Evolutionary conservation across 2,888 invertebrate genomes (phyloP).

Genomic region (Druceiella hillmani): DNA sequence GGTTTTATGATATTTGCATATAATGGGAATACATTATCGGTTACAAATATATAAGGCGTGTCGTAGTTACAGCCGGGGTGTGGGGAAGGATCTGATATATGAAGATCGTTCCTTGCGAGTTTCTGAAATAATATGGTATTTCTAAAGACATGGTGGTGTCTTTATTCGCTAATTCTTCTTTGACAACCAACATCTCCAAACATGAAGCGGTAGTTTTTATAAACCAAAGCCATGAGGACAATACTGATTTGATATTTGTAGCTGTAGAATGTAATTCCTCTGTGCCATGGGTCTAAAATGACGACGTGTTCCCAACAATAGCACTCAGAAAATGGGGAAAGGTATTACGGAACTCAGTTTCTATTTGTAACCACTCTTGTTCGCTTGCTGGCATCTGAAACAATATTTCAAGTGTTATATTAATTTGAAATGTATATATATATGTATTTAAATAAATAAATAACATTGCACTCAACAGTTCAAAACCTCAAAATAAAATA

Average conservation of each 20-base stretch:
- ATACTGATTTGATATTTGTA: conserved; percentile 14
- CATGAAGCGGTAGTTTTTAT: conserved; percentile 13
- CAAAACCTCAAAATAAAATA: too few species aligned
- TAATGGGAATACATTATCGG: too few species aligned
- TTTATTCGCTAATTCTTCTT: conserved; percentile 12
- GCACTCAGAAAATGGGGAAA: conserved; percentile 15
- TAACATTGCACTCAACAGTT: too few species aligned
- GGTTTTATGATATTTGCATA: too few species aligned
- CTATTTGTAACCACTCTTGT: conserved; percentile 11
- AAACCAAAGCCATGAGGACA: conserved; percentile 15
- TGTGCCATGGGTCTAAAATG: conserved; percentile 12
- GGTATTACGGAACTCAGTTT: conserved; percentile 8
- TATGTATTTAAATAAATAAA: too few species aligned
- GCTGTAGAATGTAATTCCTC: conserved; percentile 12
- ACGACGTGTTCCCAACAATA: conserved; percentile 15
- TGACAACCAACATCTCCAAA: conserved; percentile 8
- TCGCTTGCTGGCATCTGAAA: not conserved
- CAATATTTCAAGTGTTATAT: too few species aligned
- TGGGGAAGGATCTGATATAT: too few species aligned
- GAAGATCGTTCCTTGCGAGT: conserved; percentile 2
- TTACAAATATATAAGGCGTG: too few species aligned
- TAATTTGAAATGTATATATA: too few species aligned
- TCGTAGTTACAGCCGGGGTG: too few species aligned
- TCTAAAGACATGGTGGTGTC: conserved; percentile 11
- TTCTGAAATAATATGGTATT: conserved; percentile 3